phyloP scores from a whole-genome alignment of 37 sponge, comb jelly and placozoan species.

The Aplysina aerophoba region DNA sequence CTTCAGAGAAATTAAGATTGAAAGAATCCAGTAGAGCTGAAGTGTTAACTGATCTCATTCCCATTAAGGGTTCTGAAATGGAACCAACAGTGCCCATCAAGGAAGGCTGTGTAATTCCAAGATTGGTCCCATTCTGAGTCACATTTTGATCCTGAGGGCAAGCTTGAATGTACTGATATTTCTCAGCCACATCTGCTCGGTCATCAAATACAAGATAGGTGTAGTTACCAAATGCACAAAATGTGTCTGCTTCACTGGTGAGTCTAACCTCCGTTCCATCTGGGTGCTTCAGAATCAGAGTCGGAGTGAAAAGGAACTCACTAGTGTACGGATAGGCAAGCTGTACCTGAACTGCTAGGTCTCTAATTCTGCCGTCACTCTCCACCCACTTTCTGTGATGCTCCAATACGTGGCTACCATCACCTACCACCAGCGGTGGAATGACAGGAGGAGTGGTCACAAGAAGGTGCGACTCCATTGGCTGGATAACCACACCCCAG shows the following conservation, averaged over 20 bases:
- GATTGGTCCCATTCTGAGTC: not conserved
- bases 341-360: constrained; percentile 66
- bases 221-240: constrained; percentile 85
- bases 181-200: constrained; percentile 3
- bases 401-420: not conserved
- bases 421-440: constrained; percentile 62
- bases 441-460: constrained; percentile 69
- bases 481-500: constrained; percentile 85
- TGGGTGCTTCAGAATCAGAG: constrained; percentile 78
- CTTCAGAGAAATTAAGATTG: not conserved
- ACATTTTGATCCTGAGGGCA: not conserved
- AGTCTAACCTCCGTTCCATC: constrained; percentile 79
- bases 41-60: not conserved
- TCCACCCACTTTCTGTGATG: constrained; percentile 49
- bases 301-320: constrained; percentile 58
- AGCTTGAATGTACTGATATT: constrained; percentile 18
- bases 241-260: constrained; percentile 32
- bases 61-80: not conserved
- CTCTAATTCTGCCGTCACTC: constrained; percentile 74
- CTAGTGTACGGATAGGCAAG: constrained; percentile 58
- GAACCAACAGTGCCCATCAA: not conserved
- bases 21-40: not conserved
- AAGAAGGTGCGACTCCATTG: constrained; percentile 66
- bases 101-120: not conserved
- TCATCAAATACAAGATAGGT: constrained; percentile 84